Conservation (phyloP, 2,797 vertebrate genomes). For the Phalanger gymnotis region DNA sequence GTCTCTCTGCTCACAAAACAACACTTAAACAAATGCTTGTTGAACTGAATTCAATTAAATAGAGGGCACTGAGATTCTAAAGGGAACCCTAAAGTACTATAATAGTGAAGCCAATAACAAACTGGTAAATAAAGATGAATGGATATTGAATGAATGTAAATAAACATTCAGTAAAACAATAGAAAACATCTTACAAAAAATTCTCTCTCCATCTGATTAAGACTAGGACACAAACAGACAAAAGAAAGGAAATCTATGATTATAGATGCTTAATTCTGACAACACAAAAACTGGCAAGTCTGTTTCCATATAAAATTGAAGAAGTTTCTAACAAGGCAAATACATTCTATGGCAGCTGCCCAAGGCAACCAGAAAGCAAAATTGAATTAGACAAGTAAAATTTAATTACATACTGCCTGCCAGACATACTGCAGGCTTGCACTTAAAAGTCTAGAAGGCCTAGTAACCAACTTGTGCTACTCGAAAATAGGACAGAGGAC, state of each 20-base stretch:
- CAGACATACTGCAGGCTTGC: neutral
- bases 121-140: neutral
- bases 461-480: slow-evolving; percentile 15
- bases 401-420: slow-evolving; percentile 54
- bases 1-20: neutral
- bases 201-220: slow-evolving; percentile 47
- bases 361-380: slow-evolving; percentile 59
- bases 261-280: slow-evolving; percentile 66
- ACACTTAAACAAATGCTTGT: neutral
- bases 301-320: slow-evolving; percentile 45
- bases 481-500: neutral
- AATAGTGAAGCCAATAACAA: neutral
- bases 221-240: slow-evolving; percentile 67
- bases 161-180: slow-evolving; percentile 58
- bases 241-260: slow-evolving; percentile 75
- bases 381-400: slow-evolving; percentile 66
- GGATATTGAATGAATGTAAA: slow-evolving; percentile 57
- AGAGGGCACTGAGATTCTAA: neutral
- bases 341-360: slow-evolving; percentile 44
- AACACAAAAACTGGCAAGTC: slow-evolving; percentile 71
- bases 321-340: slow-evolving; percentile 42
- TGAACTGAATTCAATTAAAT: slow-evolving; percentile 4
- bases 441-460: neutral
- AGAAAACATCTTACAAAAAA: slow-evolving; percentile 66
- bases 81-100: neutral